A percentile compares a stretch with the other conserved stretches of the same genome.
Evolutionary conservation across 2,113 vertebrate genomes (phyloP).

Genomic region (Montifringilla adamsi): DNA sequence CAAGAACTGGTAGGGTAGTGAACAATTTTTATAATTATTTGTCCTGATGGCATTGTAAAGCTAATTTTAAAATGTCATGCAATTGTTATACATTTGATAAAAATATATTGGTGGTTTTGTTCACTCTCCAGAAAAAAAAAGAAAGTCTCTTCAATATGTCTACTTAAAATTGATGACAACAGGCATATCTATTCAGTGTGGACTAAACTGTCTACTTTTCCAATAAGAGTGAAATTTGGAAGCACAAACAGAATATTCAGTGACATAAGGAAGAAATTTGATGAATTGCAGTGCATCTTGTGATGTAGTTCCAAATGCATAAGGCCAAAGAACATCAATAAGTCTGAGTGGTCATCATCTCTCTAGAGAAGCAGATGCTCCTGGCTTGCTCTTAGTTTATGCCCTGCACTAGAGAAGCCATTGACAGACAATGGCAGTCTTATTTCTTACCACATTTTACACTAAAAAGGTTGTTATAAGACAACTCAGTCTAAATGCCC

Average conservation of each 20-base stretch:
- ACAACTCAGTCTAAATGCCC: not conserved
- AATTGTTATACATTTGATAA: not conserved
- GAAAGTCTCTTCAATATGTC: not conserved
- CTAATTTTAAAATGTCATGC: not conserved
- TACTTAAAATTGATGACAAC: not conserved
- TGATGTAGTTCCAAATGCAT: not conserved
- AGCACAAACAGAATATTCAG: not conserved
- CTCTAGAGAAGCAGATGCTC: not conserved
- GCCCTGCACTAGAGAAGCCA: not conserved
- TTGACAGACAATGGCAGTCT: not conserved
- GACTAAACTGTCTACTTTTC: not conserved
- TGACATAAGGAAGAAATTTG: not conserved
- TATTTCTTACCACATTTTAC: not conserved
- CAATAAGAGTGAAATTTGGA: not conserved
- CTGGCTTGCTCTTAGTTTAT: not conserved
- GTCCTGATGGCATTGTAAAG: not conserved
- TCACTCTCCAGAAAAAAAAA: not conserved
- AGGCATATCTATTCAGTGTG: not conserved
- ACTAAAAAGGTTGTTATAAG: not conserved
- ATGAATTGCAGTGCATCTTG: not conserved
- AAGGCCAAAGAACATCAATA: not conserved
- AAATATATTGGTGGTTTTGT: not conserved
- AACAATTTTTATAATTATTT: not conserved
- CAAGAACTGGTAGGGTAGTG: not conserved
- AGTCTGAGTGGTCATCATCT: not conserved